Percentiles rank a stretch among this genome's conserved stretches.
phyloP scores from a whole-genome alignment of 1,140 invertebrate species.

The Mercenaria mercenaria region DNA sequence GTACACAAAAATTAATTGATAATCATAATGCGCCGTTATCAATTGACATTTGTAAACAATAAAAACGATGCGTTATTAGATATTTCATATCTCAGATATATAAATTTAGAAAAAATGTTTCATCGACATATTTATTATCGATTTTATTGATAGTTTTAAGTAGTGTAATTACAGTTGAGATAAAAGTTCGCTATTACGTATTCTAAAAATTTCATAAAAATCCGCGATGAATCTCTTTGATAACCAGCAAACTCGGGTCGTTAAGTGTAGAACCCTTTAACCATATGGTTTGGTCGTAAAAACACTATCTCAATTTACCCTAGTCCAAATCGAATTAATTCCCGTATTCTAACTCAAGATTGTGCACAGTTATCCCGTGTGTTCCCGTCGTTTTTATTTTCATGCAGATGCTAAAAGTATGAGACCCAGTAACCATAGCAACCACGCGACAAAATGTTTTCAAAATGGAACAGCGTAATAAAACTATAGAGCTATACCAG shows the following conservation, averaged over 20 bases:
- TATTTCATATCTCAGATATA: background rate
- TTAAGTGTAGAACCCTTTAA: conserved; percentile 9
- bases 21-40: too few relatives aligned
- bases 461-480: conserved; percentile 47
- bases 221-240: conserved; percentile 5
- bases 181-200: conserved; percentile 19
- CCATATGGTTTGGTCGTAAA: conserved; percentile 10
- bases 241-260: background rate
- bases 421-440: conserved; percentile 38
- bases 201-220: conserved; percentile 14
- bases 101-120: conserved; percentile 1
- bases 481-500: conserved; percentile 18
- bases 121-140: conserved; percentile 29
- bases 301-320: conserved; percentile 55
- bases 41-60: too few relatives aligned
- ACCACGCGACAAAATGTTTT: conserved; percentile 41
- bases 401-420: conserved; percentile 13
- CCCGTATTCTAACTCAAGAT: conserved; percentile 35
- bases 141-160: conserved; percentile 32
- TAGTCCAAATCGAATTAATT: conserved; percentile 61
- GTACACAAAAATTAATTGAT: background rate
- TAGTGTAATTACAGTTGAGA: conserved; percentile 6
- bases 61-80: background rate
- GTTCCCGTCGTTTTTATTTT: conserved; percentile 35
- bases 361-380: background rate